Conservation (phyloP, 2,888 invertebrate genomes). For the Pyralis farinalis region DNA sequence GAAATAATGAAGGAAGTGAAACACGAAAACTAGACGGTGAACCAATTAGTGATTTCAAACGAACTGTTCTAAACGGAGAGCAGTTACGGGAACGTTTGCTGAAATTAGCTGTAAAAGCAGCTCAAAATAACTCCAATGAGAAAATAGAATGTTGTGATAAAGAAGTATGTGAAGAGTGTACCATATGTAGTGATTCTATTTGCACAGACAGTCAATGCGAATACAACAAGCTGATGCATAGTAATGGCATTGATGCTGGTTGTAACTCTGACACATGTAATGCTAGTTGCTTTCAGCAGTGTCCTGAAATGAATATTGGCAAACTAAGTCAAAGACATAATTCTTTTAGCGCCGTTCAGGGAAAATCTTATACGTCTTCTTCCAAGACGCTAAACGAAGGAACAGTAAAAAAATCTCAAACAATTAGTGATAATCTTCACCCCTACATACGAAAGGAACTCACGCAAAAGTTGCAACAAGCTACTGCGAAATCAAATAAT, state of each 20-base stretch:
- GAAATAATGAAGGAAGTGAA: conserved; percentile 40
- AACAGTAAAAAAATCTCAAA: conserved; percentile 71
- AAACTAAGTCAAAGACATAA: conserved; percentile 70
- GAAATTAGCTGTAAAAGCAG: conserved; percentile 80
- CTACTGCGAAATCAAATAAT: conserved; percentile 41
- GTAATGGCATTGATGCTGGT: conserved; percentile 63
- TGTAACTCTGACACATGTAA: conserved; percentile 70
- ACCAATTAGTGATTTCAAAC: conserved; percentile 66
- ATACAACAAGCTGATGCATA: conserved; percentile 71
- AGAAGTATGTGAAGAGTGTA: conserved; percentile 74
- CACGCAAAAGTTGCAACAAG: conserved; percentile 40
- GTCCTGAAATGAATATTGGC: conserved; percentile 43
- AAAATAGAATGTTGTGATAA: conserved; percentile 79
- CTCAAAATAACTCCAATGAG: conserved; percentile 64
- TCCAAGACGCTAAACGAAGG: conserved; percentile 50
- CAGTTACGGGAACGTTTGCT: conserved; percentile 84
- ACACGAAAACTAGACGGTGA: conserved; percentile 47
- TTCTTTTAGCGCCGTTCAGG: conserved; percentile 71
- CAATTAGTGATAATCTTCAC: conserved; percentile 68
- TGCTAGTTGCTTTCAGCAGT: conserved; percentile 64
- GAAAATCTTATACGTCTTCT: conserved; percentile 52
- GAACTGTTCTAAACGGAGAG: conserved; percentile 82
- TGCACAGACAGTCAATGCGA: conserved; percentile 76
- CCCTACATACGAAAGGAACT: conserved; percentile 78
- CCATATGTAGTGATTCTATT: conserved; percentile 74